Evolutionary conservation across 2,888 invertebrate species (phyloP).

Genomic region (Netelia virgata): DNA sequence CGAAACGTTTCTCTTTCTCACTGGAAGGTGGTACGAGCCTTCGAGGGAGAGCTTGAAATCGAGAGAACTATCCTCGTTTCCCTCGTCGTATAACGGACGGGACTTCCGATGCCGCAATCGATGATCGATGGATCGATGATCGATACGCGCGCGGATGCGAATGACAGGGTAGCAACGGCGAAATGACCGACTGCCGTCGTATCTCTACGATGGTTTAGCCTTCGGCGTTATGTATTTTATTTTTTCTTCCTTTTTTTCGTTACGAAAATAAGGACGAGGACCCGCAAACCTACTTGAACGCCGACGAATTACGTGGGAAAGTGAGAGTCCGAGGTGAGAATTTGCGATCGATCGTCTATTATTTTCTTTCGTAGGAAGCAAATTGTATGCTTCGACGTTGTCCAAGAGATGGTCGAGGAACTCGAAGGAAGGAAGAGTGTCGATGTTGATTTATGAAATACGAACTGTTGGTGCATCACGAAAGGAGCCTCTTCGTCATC

Average conservation of each 20-base stretch:
- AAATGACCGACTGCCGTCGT: background rate
- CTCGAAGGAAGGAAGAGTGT: constrained; percentile 18
- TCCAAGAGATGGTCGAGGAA: background rate
- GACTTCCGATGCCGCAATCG: constrained; percentile 31
- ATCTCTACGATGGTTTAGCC: background rate
- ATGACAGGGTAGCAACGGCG: background rate
- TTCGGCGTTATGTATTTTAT: background rate
- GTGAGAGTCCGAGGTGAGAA: background rate
- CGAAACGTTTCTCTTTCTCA: constrained; percentile 54
- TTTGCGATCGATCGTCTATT: background rate
- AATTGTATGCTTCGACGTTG: constrained; percentile 11
- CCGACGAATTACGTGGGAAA: background rate
- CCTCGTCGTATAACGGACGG: constrained; percentile 40
- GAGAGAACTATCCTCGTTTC: constrained; percentile 19
- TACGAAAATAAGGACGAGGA: background rate
- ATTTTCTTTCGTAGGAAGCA: constrained; percentile 11
- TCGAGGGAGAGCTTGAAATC: constrained; percentile 10
- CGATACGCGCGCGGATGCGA: background rate
- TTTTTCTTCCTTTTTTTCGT: background rate
- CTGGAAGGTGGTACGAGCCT: constrained; percentile 60
- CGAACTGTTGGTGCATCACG: constrained; percentile 14
- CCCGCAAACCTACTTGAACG: background rate
- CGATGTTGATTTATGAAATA: constrained; percentile 60
- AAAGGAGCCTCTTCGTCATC: constrained; percentile 12
- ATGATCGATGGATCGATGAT: constrained; percentile 4